These are phyloP conservation scores for Oreochromis tanganicae DNA, from an alignment of 2,113 vertebrate genomes.

Conservation along the genomic window DNA sequence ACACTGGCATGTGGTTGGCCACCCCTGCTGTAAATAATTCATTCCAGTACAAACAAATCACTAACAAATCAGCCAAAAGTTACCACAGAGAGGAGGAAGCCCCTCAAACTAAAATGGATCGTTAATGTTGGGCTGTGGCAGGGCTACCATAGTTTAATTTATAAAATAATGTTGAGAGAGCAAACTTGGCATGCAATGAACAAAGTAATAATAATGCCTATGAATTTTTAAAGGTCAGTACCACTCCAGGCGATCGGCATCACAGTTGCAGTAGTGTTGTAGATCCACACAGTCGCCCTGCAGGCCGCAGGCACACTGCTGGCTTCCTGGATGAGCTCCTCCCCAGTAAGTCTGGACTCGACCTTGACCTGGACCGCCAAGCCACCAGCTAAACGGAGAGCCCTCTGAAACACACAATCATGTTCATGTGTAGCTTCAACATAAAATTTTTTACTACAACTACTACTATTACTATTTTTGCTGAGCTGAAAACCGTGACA, in stretches of 20 bases:
- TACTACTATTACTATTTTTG: neutral
- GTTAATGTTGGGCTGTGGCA: neutral
- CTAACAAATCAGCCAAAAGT: neutral
- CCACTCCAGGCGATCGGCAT: conserved; percentile 86
- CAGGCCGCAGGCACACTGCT: conserved; percentile 69
- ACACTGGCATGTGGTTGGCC: neutral
- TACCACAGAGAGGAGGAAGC: neutral
- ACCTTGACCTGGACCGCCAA: conserved; percentile 47
- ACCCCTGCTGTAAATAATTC: neutral
- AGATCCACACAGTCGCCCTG: conserved; percentile 65
- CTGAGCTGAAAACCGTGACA: neutral
- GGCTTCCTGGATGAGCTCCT: conserved; percentile 64
- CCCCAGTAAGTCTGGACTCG: conserved; percentile 69
- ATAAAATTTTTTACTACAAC: neutral
- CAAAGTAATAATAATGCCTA: neutral
- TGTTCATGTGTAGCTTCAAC: neutral
- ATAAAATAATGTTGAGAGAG: neutral
- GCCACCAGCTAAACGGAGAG: conserved; percentile 71
- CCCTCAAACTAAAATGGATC: neutral
- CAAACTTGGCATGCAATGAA: neutral
- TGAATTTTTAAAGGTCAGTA: conserved; percentile 37
- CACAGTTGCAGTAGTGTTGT: conserved; percentile 82
- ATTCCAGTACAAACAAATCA: neutral
- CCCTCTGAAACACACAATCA: conserved; percentile 54
- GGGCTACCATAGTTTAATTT: neutral